Base-by-base conservation (phyloP, 2,888 invertebrate genomes). In the Eueremaeus valkanovi region DNA sequence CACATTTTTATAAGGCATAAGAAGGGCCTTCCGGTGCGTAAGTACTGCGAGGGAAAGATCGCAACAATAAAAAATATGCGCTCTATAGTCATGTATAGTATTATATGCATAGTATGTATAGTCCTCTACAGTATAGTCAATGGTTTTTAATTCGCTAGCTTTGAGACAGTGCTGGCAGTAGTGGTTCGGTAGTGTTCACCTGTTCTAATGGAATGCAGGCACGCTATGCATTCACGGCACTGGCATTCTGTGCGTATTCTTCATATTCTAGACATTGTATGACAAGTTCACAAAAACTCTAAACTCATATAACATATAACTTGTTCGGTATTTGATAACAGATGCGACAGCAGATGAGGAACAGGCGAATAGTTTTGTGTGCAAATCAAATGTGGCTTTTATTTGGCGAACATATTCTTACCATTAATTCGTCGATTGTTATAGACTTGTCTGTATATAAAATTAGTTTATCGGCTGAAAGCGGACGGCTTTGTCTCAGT, bases 391-490 rank as follows among this genome's bases (percentile, higher is more conserved):
- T n/a, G n/a, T n/a, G n/a, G n/a, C n/a, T n/a, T n/a, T n/a, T n/a
- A n/a, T n/a, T n/a, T n/a, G n/a, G n/a, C n/a, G 29, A 45, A 31
- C n/a, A 72, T 11, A 73, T 81, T 90, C 93, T 91, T 87, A 96
- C 96, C 88, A 91, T 90, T 80, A 97, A 87, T 82, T 95, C 92
- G 77, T 90, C 87, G 81, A 90, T 86, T 76, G 90, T 89, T 86
- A 96, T 91, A 86, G 94, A 95, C 85, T 93, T 90, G 83, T 95
- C 96, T 75, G 96, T 95, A 86, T 95, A 96, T 85, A 90, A 91
- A 82, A 94, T 91, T 81, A 97, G 88, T 76, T 90, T 87, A 79
- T 92, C 90, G 0, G 85, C 84, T 24, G 82, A 82, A 49, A 87
- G 79, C 21, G 94, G 93, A 78, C 88, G 87, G 9, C 94, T 90